Evolutionary conservation across 35 echinoderm and acorn worm genomes (phyloP), one percentile per base, ranked within the genome.

Genomic region (Lytechinus variegatus): DNA sequence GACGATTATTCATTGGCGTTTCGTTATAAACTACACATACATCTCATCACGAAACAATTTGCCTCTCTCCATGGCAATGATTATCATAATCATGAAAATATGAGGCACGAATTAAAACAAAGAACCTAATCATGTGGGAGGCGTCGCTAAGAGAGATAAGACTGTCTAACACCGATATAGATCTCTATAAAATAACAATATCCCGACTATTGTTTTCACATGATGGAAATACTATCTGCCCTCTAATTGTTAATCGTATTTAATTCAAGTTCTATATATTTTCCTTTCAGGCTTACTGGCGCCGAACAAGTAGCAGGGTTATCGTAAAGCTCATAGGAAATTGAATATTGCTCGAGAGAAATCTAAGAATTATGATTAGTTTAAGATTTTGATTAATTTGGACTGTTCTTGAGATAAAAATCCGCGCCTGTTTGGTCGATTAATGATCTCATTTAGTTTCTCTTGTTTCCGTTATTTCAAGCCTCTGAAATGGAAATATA

Each of bases 341-440:
- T 90, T 54, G 52, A 90, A 90, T 90, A 90, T 52, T 90, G 28
- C 52, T 54, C 52, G 4, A 54, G 52, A 90, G 88, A 90, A 79
- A 90, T 90, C 52, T 90, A 54, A 90, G 28, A 19, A 54, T 54
- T 44, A 90, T 44, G 16, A 90, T 90, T 90, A 90, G 88, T 54
- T 90, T 90, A 44, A 54, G 88, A 44, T 90, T 90, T 90, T 90
- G 88, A 90, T 90, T 90, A 90, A 90, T 51, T 14, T 90, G 9
- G 52, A 90, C 52, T 90, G 28, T 54, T 90, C 88, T 90, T 90
- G 52, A 90, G 88, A 28, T 90, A 90, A 90, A 44, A 9, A 14
- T 33, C 88, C 52, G 88, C 88, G 88, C 88, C 88, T 90, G 88
- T 90, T 90, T 90, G 88, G 29, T 21, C 52, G 52, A 90, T 90